These are phyloP conservation scores for Etheostoma nigrum DNA, from an alignment of 2,797 vertebrate genomes.

Conservation along the genomic window DNA sequence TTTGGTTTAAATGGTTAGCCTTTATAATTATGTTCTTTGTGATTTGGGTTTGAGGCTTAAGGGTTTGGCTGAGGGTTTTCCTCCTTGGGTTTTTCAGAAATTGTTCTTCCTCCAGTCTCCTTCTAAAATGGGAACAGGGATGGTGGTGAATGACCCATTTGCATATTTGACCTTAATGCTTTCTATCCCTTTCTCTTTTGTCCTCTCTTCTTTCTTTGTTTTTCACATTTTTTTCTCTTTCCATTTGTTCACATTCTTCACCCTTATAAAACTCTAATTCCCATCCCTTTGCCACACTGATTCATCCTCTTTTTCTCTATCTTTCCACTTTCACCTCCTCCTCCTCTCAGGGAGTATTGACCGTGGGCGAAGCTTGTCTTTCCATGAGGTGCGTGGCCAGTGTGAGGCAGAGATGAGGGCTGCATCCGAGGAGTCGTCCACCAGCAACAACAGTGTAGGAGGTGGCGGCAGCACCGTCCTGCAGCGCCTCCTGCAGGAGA, in stretches of 20 bases:
- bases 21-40: neutral
- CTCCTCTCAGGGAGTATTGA: constrained; percentile 76
- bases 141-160: neutral
- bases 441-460: constrained; percentile 72
- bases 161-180: neutral
- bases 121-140: neutral
- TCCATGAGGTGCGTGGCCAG: constrained; percentile 82
- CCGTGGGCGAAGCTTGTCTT: constrained; percentile 81
- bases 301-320: neutral
- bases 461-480: constrained; percentile 89
- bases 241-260: constrained; percentile 2
- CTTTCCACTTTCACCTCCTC: neutral
- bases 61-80: constrained; percentile 29
- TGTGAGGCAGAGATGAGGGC: constrained; percentile 93
- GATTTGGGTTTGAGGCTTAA: constrained; percentile 3
- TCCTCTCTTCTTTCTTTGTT: neutral
- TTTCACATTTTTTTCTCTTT: constrained; percentile 7
- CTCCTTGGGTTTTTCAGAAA: constrained; percentile 17
- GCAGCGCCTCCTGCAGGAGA: constrained; percentile 98
- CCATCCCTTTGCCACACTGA: neutral
- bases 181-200: neutral
- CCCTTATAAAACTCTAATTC: neutral
- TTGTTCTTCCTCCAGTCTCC: constrained; percentile 1
- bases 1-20: neutral
- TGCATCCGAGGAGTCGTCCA: constrained; percentile 91